Evolutionary conservation across 2,888 invertebrate species (phyloP), one percentile per base, ranked within the genome.

Genomic region (Ceriagrion tenellum): DNA sequence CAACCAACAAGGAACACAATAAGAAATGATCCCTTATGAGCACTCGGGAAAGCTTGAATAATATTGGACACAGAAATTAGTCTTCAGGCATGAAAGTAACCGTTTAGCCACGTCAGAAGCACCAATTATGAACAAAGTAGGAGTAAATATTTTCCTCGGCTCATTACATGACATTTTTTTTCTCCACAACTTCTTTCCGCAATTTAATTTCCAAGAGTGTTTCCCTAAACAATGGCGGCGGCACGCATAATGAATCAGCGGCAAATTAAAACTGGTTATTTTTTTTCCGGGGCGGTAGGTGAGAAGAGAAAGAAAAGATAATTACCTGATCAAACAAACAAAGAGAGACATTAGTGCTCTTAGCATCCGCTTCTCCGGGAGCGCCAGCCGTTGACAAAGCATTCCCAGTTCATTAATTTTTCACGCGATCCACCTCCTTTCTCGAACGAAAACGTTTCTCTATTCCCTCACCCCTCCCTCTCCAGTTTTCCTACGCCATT

Each of bases 321-420:
- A 81, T 81, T 81, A 81, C 81, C 81, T 81, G 81, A 81, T 81
- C 81, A 81, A 81, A 81, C 81, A 81, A 81, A 81, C 81, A 81
- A 81, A 81, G 16, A 35, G 81, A 81, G 35, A 81, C 30, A 81
- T 30, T 35, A 35, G 35, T 35, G 35, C 35, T 81, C 30, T 30
- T 35, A 35, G 81, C 81, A 13, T 35, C 30, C 13, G 10, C 81
- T 35, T 81, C 81, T 81, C 23, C 81, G 81, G 30, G 13, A 35
- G 81, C 16, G 26, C 59, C 16, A 8, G 16, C 30, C 81, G 81
- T 81, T 81, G 81, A 81, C 81, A 35, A 81, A 81, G 81, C 30
- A 81, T 81, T 81, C 81, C 26, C 35, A 81, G 81, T 81, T 81
- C 81, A 81, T 81, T 81, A 81, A 81, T 81, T 81, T 81, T 81